A percentile compares a stretch with the other conserved stretches of the same genome.
Evolutionary conservation across 2,797 vertebrate genomes (phyloP).

Genomic region (Phrynocephalus guinanensis): DNA sequence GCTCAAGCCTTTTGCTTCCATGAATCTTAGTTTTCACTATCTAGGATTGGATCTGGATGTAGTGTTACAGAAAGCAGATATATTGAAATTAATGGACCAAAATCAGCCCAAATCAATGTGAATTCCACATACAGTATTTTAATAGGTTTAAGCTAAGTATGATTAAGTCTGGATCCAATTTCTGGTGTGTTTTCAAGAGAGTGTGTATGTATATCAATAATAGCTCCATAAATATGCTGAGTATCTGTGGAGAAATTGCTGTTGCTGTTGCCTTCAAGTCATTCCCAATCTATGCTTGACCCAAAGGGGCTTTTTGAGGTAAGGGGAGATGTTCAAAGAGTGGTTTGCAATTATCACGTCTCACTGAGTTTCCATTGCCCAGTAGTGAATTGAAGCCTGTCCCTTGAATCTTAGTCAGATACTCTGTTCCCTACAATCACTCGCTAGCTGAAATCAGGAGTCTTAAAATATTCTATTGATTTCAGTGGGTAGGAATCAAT

Average conservation of each 20-base stretch:
- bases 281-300: neutral
- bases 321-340: too few relatives aligned
- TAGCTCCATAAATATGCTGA: neutral
- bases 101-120: neutral
- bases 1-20: neutral
- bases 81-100: neutral
- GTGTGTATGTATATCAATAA: neutral
- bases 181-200: neutral
- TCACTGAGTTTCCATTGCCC: too few relatives aligned
- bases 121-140: neutral
- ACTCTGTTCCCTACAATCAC: too few relatives aligned
- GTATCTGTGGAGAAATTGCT: neutral
- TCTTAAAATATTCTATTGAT: neutral
- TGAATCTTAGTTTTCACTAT: neutral
- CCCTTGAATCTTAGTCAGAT: too few relatives aligned
- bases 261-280: too few relatives aligned
- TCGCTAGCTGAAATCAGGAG: too few relatives aligned
- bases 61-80: neutral
- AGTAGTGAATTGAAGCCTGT: too few relatives aligned
- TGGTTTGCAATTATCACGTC: too few relatives aligned
- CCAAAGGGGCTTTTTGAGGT: too few relatives aligned
- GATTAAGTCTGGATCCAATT: neutral
- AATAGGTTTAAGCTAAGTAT: neutral
- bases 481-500: slow-evolving; percentile 26
- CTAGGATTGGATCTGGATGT: neutral